phyloP scores from a whole-genome alignment of 2,888 invertebrate species.

The Cactoblastis cactorum region DNA sequence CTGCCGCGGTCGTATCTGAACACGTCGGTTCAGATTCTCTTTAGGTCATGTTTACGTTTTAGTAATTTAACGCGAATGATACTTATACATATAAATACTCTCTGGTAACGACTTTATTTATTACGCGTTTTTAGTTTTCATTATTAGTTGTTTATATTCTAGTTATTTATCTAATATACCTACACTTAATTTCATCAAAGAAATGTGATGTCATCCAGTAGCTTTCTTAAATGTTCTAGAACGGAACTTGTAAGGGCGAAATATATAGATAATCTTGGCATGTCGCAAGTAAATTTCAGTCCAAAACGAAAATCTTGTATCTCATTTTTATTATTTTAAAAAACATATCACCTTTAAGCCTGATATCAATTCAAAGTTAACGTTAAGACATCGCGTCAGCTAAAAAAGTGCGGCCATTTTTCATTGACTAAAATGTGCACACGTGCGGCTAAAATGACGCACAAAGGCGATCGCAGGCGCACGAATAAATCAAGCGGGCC shows the following conservation, averaged over 20 bases:
- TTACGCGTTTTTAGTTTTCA: background rate
- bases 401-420: conserved; percentile 7
- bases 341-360: no score
- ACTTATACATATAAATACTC: no score
- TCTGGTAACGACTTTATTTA: background rate
- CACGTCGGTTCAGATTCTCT: no score
- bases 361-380: background rate
- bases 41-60: conserved; percentile 6
- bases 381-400: background rate
- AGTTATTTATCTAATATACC: no score
- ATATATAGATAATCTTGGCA: no score
- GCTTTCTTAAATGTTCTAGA: no score
- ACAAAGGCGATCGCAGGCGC: conserved; percentile 42
- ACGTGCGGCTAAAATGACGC: conserved; percentile 35
- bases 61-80: background rate
- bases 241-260: no score
- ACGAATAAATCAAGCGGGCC: conserved; percentile 54
- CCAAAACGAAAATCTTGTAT: no score
- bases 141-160: background rate
- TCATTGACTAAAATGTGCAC: conserved; percentile 22
- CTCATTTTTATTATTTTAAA: no score
- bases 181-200: no score
- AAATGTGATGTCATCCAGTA: no score
- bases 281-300: no score
- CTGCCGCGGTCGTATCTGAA: background rate